phyloP scores from a whole-genome alignment of 2,797 vertebrate genomes.

The Naso thynnoides region DNA sequence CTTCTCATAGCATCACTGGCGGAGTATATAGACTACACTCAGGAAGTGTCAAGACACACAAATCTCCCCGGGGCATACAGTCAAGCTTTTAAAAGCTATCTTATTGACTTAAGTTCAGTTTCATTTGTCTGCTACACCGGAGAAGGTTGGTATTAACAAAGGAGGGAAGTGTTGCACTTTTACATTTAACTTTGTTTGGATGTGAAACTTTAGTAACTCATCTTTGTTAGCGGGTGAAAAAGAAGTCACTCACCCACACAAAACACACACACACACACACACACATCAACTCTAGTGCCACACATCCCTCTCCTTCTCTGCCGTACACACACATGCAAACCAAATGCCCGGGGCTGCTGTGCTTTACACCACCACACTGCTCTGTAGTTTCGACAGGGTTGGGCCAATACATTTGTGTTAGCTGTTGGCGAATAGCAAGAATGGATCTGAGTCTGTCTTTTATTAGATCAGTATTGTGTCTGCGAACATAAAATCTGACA shows the following conservation, averaged over 20 bases:
- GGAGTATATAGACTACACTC: conserved; percentile 34
- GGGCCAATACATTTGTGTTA: conserved; percentile 63
- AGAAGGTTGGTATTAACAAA: conserved; percentile 41
- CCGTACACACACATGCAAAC: conserved; percentile 38
- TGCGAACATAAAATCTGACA: conserved; percentile 78
- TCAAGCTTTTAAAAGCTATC: conserved; percentile 48
- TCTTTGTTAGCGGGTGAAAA: conserved; percentile 66
- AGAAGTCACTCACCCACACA: conserved; percentile 31
- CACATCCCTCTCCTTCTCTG: conserved; percentile 11
- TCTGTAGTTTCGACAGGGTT: conserved; percentile 30
- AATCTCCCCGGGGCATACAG: conserved; percentile 30
- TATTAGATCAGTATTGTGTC: conserved; percentile 78
- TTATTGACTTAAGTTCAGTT: conserved; percentile 68
- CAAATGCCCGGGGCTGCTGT: conserved; percentile 42
- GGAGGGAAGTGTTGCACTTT: conserved; percentile 47
- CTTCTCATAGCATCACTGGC: conserved; percentile 19
- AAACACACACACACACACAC: conserved; percentile 24
- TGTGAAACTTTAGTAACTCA: conserved; percentile 55
- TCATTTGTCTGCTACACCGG: conserved; percentile 55
- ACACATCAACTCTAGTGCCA: conserved; percentile 14
- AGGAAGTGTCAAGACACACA: conserved; percentile 41
- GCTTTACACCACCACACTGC: conserved; percentile 1
- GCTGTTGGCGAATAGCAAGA: conserved; percentile 51
- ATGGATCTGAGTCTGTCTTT: conserved; percentile 58
- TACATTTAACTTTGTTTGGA: conserved; percentile 67